phyloP scores from a whole-genome alignment of 2,797 vertebrate species.

The Cynodonichthys magdalenae region DNA sequence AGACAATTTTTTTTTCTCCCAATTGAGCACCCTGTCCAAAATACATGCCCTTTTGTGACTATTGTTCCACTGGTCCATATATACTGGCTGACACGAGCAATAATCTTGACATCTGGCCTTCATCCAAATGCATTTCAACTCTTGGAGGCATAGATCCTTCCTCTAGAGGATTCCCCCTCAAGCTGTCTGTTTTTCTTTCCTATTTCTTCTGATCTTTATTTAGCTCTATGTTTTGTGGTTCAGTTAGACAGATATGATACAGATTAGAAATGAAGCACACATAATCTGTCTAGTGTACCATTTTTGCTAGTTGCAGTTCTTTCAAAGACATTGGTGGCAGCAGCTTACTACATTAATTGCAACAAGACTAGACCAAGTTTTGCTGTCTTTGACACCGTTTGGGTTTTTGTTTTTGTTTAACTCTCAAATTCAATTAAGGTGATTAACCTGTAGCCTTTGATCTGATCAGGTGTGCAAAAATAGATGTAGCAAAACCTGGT shows the following conservation, averaged over 20 bases:
- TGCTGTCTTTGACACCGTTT: slow-evolving; percentile 8
- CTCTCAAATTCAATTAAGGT: slow-evolving; percentile 55
- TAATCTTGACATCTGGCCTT: slow-evolving; percentile 78
- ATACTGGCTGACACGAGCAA: slow-evolving; percentile 79
- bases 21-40: slow-evolving; percentile 65
- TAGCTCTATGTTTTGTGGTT: slow-evolving; percentile 37
- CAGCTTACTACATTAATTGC: slow-evolving; percentile 12
- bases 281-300: slow-evolving; percentile 21
- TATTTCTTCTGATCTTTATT: slow-evolving; percentile 52
- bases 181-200: slow-evolving; percentile 43
- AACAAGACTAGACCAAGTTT: neutral
- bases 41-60: slow-evolving; percentile 68
- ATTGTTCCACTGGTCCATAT: slow-evolving; percentile 74
- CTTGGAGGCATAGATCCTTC: slow-evolving; percentile 77
- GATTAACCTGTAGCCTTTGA: slow-evolving; percentile 44
- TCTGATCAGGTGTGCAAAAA: slow-evolving; percentile 53
- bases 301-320: slow-evolving; percentile 59
- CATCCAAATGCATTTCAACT: slow-evolving; percentile 79
- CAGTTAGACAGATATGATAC: slow-evolving; percentile 33
- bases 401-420: slow-evolving; percentile 21
- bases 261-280: slow-evolving; percentile 36
- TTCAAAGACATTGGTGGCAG: slow-evolving; percentile 53
- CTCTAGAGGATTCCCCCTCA: slow-evolving; percentile 73
- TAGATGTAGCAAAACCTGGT: slow-evolving; percentile 31
- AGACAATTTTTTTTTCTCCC: slow-evolving; percentile 57